Evolutionary conservation across 2,797 vertebrate species (phyloP).

Genomic region (Sebastes miniatus): DNA sequence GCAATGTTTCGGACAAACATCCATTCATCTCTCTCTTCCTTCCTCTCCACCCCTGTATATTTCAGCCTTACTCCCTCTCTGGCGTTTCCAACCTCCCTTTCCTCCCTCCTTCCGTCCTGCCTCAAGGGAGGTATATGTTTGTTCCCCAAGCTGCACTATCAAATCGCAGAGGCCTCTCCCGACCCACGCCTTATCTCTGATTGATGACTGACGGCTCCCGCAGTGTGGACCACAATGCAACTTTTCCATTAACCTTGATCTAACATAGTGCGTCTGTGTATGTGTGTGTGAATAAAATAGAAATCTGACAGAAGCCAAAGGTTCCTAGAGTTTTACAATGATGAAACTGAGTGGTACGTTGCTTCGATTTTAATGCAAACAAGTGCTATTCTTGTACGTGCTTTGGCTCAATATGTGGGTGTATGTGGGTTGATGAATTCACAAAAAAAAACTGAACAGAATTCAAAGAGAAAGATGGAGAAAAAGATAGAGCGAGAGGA

Average conservation of each 20-base stretch:
- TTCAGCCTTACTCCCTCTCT: background rate
- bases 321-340: constrained; percentile 24
- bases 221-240: constrained; percentile 29
- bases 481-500: constrained; percentile 4
- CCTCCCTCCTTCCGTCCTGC: background rate
- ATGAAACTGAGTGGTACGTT: background rate
- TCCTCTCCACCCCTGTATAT: background rate
- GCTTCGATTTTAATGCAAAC: constrained; percentile 4
- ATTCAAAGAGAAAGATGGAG: constrained; percentile 29
- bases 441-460: background rate
- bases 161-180: constrained; percentile 45
- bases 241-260: constrained; percentile 73
- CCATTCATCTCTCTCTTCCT: background rate
- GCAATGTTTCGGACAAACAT: background rate
- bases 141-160: constrained; percentile 17
- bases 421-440: background rate
- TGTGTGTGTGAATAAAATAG: constrained; percentile 3
- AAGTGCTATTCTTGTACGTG: background rate
- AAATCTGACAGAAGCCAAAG: constrained; percentile 19
- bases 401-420: background rate
- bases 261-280: constrained; percentile 5
- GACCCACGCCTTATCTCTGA: constrained; percentile 59
- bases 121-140: constrained; percentile 47
- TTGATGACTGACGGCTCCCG: constrained; percentile 45
- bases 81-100: background rate